phyloP scores from a whole-genome alignment of 2,113 vertebrate genomes.

The Morone saxatilis region DNA sequence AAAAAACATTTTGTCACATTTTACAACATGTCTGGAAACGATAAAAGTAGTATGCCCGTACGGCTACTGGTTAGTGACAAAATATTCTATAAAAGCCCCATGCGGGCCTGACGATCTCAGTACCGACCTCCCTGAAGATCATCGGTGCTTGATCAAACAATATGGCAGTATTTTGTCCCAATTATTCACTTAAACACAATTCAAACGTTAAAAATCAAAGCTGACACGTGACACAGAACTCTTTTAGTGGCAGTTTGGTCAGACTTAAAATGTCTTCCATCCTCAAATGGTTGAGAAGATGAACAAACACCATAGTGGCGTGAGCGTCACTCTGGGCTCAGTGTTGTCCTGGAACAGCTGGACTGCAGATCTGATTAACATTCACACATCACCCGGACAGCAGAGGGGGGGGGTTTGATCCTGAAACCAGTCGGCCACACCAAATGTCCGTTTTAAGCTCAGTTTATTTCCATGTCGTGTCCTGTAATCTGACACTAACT shows the following conservation, averaged over 20 bases:
- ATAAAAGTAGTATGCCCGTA: background rate
- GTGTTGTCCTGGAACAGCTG: background rate
- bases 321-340: background rate
- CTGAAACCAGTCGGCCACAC: background rate
- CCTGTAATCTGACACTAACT: background rate
- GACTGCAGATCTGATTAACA: background rate
- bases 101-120: background rate
- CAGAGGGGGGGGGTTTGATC: background rate
- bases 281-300: background rate
- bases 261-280: background rate
- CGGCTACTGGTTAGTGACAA: too few relatives aligned
- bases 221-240: background rate
- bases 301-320: background rate
- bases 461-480: background rate
- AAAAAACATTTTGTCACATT: background rate
- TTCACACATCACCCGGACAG: background rate
- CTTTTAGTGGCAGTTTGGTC: background rate
- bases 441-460: background rate
- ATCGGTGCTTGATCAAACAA: background rate
- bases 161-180: background rate
- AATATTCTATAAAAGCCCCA: background rate
- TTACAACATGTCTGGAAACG: background rate
- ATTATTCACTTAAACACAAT: too few relatives aligned
- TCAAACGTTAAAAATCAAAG: background rate
- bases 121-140: background rate